Evolutionary conservation across 1,140 invertebrate genomes (phyloP).

Genomic region (Lepidurus apus): DNA sequence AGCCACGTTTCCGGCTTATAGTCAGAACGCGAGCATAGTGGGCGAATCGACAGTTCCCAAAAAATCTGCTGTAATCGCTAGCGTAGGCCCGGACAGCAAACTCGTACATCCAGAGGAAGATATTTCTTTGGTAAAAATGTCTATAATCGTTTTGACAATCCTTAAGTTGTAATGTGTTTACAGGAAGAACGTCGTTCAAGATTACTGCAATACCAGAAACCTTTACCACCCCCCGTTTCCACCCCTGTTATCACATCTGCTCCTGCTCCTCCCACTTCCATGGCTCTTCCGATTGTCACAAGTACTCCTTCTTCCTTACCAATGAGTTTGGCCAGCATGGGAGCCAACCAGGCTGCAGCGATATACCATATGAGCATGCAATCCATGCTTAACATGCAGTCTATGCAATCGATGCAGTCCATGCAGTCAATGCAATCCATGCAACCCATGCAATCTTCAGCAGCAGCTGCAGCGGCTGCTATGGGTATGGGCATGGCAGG

Average conservation of each 20-base stretch:
- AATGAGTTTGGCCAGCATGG: not conserved
- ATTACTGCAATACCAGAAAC: not conserved
- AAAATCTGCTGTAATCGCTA: constrained; percentile 66
- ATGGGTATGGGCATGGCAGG: not conserved
- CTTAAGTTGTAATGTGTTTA: not conserved
- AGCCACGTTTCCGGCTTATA: constrained; percentile 42
- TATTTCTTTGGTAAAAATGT: constrained; percentile 65
- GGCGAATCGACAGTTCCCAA: constrained; percentile 47
- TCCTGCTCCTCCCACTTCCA: not conserved
- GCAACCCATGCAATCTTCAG: not conserved
- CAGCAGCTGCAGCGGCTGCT: not conserved
- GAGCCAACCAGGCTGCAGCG: not conserved
- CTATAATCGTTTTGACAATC: constrained; percentile 5
- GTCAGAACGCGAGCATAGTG: constrained; percentile 40
- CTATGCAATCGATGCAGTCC: not conserved
- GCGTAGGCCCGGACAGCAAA: constrained; percentile 76
- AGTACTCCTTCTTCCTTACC: constrained; percentile 7
- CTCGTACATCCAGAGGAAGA: constrained; percentile 93
- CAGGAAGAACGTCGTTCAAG: not conserved
- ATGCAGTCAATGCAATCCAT: not conserved
- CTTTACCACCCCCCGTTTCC: not conserved
- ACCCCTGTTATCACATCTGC: not conserved
- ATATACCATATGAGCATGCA: constrained; percentile 11
- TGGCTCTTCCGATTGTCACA: not conserved
- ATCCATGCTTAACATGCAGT: constrained; percentile 5